phyloP scores from a whole-genome alignment of 1,140 invertebrate genomes.

The Megalonaias nervosa region DNA sequence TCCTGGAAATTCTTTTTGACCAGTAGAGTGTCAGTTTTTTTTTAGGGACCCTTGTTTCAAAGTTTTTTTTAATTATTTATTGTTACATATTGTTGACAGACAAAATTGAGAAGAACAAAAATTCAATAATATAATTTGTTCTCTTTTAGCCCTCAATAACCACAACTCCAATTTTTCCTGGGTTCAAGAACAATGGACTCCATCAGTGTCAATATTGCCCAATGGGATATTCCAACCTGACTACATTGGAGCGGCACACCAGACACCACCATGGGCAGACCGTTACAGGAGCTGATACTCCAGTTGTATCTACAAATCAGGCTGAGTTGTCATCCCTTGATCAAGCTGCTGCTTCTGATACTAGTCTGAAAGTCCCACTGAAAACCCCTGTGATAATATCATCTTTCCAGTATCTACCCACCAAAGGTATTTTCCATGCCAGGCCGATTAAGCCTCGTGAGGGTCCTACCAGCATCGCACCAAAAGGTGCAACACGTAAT shows the following conservation, averaged over 20 bases:
- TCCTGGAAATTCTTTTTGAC: no score
- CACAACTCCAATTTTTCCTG: not conserved
- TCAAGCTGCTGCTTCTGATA: conserved; percentile 15
- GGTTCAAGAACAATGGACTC: conserved; percentile 22
- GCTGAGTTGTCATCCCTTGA: conserved; percentile 8
- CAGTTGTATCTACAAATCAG: not conserved
- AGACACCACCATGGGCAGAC: conserved; percentile 36
- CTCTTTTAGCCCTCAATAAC: not conserved
- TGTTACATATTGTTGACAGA: no score
- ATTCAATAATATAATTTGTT: not conserved
- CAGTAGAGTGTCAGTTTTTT: no score
- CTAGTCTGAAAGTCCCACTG: conserved; percentile 12
- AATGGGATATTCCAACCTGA: conserved; percentile 37
- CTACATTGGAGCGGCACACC: conserved; percentile 40
- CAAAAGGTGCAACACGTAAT: no score
- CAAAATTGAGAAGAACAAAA: no score
- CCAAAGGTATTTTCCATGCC: not conserved
- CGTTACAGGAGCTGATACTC: conserved; percentile 7
- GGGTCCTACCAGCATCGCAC: no score
- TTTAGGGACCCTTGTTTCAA: no score
- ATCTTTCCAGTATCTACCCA: not conserved
- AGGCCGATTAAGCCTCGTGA: no score
- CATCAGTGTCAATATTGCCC: conserved; percentile 51
- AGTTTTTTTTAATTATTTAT: no score
- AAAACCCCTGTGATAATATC: not conserved